Evolutionary conservation across 2,888 invertebrate genomes (phyloP), one percentile per base, ranked within the genome.

Genomic region (Myathropa florea): DNA sequence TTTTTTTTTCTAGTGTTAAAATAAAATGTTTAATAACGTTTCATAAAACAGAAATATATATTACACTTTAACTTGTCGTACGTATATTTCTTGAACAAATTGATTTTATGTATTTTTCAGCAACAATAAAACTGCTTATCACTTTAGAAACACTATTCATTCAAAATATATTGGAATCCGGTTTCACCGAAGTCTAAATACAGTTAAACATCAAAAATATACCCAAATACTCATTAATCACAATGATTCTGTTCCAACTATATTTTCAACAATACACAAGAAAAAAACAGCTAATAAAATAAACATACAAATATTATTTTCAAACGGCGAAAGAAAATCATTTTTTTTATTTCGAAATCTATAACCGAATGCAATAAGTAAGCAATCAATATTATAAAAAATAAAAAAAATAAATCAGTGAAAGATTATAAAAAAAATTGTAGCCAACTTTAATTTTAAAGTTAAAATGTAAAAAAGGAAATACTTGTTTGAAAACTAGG

Each of bases 301-400:
- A 21, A 55, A 57, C 18, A 30, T 64, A n/a, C 10, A 39, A 63
- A 73, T 55, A 64, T 26, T 4, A n/a, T 14, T 14, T 14, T 60
- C 64, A 24, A 53, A 18, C 36, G 53, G 63, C 28, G 24, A 67
- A 55, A 23, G 26, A 36, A 46, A 36, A 53, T 65, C 26, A 68
- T 18, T 57, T 39, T 64, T 39, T 76, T 76, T 4, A 24, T 57
- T 57, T 57, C 14, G 24, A 24, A 36, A 36, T 64, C 39, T 63
- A 53, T 36, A 85, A 68, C 55, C 59, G 71, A 85, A 78, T 55
- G 85, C 85, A 85, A 81, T 85, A 77, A 73, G 77, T 81, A 81
- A 81, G 81, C 81, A 85, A 81, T 85, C 77, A 81, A 72, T 73
- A 73, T 61, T 57, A n/a, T 28, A 78, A 65, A 39, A 60, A 4